A percentile compares a stretch with the other conserved stretches of the same genome.
These are phyloP conservation scores for Sapayoa aenigma DNA, from an alignment of 2,113 vertebrate species.

Conservation along the genomic window DNA sequence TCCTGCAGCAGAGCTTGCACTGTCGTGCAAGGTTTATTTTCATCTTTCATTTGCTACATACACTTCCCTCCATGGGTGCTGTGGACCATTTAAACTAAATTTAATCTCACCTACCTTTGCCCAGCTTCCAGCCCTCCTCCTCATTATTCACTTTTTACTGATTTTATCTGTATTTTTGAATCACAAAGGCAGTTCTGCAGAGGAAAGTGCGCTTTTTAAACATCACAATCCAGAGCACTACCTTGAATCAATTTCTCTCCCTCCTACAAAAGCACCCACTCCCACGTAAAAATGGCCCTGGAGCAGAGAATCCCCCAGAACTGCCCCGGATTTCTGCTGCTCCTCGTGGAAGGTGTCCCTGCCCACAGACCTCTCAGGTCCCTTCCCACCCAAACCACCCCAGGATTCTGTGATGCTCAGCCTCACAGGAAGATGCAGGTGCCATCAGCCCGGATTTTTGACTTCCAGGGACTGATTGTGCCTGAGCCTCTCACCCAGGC, in stretches of 20 bases:
- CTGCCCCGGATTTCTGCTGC: rapidly evolving
- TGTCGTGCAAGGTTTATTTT: not conserved
- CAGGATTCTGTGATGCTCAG: not conserved
- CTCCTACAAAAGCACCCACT: not conserved
- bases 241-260: not conserved
- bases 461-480: not conserved
- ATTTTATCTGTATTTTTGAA: not conserved
- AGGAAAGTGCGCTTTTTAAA: not conserved
- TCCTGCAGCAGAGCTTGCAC: not conserved
- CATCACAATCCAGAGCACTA: not conserved
- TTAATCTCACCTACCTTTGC: not conserved
- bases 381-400: not conserved
- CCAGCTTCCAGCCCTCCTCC: not conserved
- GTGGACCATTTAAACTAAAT: not conserved
- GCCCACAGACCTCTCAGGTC: not conserved
- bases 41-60: not conserved
- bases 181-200: not conserved
- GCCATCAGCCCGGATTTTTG: not conserved
- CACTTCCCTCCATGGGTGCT: not conserved
- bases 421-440: not conserved
- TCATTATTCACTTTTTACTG: not conserved
- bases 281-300: not conserved
- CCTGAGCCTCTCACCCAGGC: not conserved
- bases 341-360: not conserved
- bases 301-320: not conserved